A percentile compares a stretch with the other conserved stretches of the same genome.
Conservation (phyloP, 1,140 invertebrate genomes). For the Pogonognathellus flavescens region DNA sequence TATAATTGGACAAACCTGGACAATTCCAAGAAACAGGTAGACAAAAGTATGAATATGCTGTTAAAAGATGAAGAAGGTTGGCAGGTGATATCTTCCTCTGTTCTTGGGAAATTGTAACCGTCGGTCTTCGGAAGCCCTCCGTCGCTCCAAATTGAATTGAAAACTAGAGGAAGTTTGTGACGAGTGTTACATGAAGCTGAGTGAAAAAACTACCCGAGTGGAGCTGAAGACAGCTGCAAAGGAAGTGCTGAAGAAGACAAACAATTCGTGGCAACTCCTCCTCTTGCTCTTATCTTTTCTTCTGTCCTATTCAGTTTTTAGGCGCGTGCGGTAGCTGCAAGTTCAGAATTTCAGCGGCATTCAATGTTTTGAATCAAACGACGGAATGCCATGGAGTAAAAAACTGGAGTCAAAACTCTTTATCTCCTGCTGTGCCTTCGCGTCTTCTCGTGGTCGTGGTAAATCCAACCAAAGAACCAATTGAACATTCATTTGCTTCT, state of each 20-base stretch:
- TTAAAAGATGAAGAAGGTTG: constrained; percentile 2
- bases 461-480: too few relatives aligned
- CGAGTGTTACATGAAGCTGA: constrained; percentile 2
- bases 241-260: not conserved
- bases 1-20: not conserved
- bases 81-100: constrained; percentile 29
- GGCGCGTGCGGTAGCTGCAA: constrained; percentile 11
- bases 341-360: not conserved
- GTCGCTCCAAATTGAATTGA: constrained; percentile 38
- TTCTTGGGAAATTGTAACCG: constrained; percentile 26
- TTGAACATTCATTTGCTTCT: not conserved
- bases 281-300: not conserved
- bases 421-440: too few relatives aligned
- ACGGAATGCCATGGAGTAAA: not conserved
- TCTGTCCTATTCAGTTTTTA: not conserved
- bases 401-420: not conserved
- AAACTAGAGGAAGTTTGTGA: constrained; percentile 3
- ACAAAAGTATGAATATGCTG: not conserved
- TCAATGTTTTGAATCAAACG: not conserved
- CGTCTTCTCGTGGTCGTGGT: too few relatives aligned
- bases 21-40: constrained; percentile 1
- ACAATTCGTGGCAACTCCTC: not conserved
- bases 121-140: constrained; percentile 28
- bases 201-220: not conserved
- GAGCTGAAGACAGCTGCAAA: not conserved